Percentiles rank a stretch among this genome's conserved stretches.
phyloP scores from a whole-genome alignment of 1,140 invertebrate genomes.

The Mizuhopecten yessoensis region DNA sequence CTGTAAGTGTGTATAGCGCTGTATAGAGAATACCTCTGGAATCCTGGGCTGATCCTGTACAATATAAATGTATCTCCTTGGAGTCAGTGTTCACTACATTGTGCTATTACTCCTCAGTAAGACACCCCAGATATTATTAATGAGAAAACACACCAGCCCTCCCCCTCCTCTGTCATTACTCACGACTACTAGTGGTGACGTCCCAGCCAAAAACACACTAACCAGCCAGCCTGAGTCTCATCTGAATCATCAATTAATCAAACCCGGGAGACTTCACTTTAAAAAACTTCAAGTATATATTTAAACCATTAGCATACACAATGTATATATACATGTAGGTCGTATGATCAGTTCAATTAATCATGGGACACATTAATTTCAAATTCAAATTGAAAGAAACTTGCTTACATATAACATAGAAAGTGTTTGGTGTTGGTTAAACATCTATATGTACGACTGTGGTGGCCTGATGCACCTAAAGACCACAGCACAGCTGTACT shows the following conservation, averaged over 20 bases:
- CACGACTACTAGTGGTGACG: not conserved
- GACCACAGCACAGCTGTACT: too few relatives aligned
- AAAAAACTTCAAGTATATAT: not conserved
- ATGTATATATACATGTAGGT: not conserved
- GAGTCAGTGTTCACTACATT: not conserved
- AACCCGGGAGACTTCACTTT: not conserved
- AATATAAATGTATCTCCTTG: not conserved
- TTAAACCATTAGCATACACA: not conserved
- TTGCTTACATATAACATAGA: not conserved
- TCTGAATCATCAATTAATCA: conserved; percentile 37
- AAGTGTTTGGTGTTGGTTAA: not conserved
- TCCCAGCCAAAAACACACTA: not conserved
- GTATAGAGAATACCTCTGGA: not conserved
- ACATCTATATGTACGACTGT: not conserved
- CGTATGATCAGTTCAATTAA: not conserved
- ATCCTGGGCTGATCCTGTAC: not conserved
- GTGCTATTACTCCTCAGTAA: not conserved
- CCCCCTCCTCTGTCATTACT: not conserved
- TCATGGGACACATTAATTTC: not conserved
- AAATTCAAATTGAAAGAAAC: not conserved
- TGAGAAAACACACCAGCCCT: not conserved
- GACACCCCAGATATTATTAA: not conserved
- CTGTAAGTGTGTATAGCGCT: too few relatives aligned
- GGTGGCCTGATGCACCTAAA: not conserved
- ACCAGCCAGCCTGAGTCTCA: not conserved